Conservation (phyloP, 1,140 invertebrate genomes). For the Leptinotarsa defecta region DNA sequence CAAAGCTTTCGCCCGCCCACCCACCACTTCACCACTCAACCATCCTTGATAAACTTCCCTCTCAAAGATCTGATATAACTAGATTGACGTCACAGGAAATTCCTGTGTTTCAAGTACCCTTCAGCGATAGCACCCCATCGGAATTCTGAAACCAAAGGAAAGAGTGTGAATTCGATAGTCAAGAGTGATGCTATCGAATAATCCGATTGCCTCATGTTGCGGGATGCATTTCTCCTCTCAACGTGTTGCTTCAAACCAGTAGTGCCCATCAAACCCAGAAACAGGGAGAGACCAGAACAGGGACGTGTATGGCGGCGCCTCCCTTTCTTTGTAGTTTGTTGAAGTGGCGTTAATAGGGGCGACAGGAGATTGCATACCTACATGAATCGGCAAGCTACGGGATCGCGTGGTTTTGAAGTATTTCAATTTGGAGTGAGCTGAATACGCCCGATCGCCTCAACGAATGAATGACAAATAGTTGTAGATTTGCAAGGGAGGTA, state of each 20-base stretch:
- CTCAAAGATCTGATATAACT: not conserved
- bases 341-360: constrained; percentile 10
- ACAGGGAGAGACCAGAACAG: not conserved
- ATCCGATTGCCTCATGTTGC: constrained; percentile 22
- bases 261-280: constrained; percentile 20
- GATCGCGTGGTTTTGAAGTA: no score
- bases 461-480: no score
- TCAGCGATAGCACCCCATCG: constrained; percentile 1
- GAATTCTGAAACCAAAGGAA: not conserved
- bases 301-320: not conserved
- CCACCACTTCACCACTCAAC: not conserved
- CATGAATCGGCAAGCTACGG: no score
- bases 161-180: constrained; percentile 23
- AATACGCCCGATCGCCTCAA: no score
- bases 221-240: not conserved
- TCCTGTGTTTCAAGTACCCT: constrained; percentile 3
- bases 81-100: constrained; percentile 12
- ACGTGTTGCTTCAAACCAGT: constrained; percentile 23
- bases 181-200: constrained; percentile 24
- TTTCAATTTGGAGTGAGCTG: no score
- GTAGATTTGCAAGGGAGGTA: no score
- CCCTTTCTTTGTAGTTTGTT: constrained; percentile 28
- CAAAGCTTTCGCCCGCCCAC: no score
- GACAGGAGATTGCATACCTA: not conserved
- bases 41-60: not conserved